Conservation (phyloP, 2,797 vertebrate genomes). For the Aeoliscus strigatus region DNA sequence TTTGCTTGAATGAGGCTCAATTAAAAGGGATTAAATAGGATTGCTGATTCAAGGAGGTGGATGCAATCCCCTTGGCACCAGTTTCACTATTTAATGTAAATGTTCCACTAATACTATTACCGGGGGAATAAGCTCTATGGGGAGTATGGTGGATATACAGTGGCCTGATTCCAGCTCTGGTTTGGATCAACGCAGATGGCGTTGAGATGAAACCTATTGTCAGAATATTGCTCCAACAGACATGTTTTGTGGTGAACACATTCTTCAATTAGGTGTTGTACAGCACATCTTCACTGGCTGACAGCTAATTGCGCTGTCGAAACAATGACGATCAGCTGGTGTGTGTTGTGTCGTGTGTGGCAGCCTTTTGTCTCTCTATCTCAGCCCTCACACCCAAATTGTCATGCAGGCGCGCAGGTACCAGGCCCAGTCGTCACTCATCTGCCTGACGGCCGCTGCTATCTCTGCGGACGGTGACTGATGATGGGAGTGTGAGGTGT, state of each 20-base stretch:
- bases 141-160: too few species aligned
- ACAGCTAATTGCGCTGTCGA: slow-evolving; percentile 55
- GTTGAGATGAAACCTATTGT: slow-evolving; percentile 24
- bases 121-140: slow-evolving; percentile 41
- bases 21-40: slow-evolving; percentile 68
- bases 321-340: slow-evolving; percentile 41
- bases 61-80: slow-evolving; percentile 42
- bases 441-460: slow-evolving; percentile 61
- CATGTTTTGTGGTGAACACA: background rate
- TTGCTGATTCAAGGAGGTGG: slow-evolving; percentile 44
- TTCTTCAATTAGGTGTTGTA: slow-evolving; percentile 31
- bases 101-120: slow-evolving; percentile 52
- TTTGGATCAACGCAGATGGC: slow-evolving; percentile 12
- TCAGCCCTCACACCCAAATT: slow-evolving; percentile 50
- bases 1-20: slow-evolving; percentile 61
- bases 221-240: slow-evolving; percentile 32
- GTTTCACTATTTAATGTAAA: slow-evolving; percentile 45
- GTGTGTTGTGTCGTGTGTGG: slow-evolving; percentile 23
- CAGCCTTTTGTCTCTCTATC: slow-evolving; percentile 54
- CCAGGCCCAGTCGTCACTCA: slow-evolving; percentile 69
- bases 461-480: slow-evolving; percentile 69
- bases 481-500: slow-evolving; percentile 54
- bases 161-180: background rate
- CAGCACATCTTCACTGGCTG: slow-evolving; percentile 36
- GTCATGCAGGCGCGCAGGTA: slow-evolving; percentile 69